Conservation (phyloP, 2,888 invertebrate genomes). For the Drosophila hamatofila region DNA sequence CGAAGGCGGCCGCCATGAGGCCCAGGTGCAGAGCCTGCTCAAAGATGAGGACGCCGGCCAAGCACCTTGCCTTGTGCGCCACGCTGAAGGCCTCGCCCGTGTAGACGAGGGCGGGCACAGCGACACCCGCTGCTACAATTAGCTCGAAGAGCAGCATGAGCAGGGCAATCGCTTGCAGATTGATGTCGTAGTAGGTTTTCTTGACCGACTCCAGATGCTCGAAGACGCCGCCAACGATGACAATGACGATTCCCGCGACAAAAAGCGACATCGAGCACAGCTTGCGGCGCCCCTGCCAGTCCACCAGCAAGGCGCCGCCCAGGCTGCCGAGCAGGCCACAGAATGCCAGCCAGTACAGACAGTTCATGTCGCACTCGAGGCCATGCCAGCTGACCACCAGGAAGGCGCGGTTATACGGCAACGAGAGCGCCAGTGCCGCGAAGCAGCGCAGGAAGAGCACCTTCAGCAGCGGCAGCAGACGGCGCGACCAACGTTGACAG, state of each 20-base stretch:
- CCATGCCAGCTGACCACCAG: slow-evolving; percentile 76
- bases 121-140: slow-evolving; percentile 78
- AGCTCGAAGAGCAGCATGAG: slow-evolving; percentile 79
- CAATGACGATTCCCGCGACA: slow-evolving; percentile 73
- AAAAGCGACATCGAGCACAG: slow-evolving; percentile 75
- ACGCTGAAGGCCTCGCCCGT: slow-evolving; percentile 82
- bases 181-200: slow-evolving; percentile 66
- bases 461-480: slow-evolving; percentile 70
- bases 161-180: slow-evolving; percentile 68
- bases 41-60: slow-evolving; percentile 71
- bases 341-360: slow-evolving; percentile 75
- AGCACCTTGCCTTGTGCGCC: slow-evolving; percentile 72
- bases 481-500: slow-evolving; percentile 37
- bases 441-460: slow-evolving; percentile 75
- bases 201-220: slow-evolving; percentile 65
- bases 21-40: slow-evolving; percentile 79
- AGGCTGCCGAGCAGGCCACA: slow-evolving; percentile 80
- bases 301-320: slow-evolving; percentile 75
- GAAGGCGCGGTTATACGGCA: slow-evolving; percentile 82
- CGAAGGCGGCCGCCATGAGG: slow-evolving; percentile 65
- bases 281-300: slow-evolving; percentile 77
- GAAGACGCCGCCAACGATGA: slow-evolving; percentile 81
- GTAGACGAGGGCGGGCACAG: slow-evolving; percentile 78
- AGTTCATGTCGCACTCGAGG: slow-evolving; percentile 76
- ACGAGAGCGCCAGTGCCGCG: slow-evolving; percentile 71